Percentiles rank a stretch among this genome's conserved stretches.
Conservation (phyloP, 2,888 invertebrate genomes). For the Nemapogon koenigi region DNA sequence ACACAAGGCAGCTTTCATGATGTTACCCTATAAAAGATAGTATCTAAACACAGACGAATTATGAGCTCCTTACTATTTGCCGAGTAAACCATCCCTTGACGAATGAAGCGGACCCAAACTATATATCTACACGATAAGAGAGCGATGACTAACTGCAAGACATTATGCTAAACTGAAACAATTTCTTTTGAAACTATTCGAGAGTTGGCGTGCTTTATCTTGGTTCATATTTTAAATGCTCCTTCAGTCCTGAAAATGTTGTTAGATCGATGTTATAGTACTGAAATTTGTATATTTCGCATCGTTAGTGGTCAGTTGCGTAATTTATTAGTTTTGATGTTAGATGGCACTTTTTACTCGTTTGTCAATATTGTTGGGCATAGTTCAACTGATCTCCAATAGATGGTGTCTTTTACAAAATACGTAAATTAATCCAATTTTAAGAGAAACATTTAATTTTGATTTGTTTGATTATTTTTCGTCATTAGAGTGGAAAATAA, state of each 20-base stretch:
- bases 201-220: conserved; percentile 34
- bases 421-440: too few species aligned
- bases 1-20: conserved; percentile 7
- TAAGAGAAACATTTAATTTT: too few species aligned
- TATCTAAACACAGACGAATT: conserved; percentile 6
- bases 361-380: too few species aligned
- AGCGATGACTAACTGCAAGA: conserved; percentile 43
- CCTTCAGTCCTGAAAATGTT: neutral
- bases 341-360: too few species aligned
- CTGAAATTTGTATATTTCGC: too few species aligned
- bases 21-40: conserved; percentile 5
- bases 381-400: too few species aligned
- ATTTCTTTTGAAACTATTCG: conserved; percentile 47
- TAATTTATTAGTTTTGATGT: too few species aligned
- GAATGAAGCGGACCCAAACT: conserved; percentile 21
- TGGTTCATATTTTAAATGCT: conserved; percentile 34
- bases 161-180: conserved; percentile 42
- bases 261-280: too few species aligned
- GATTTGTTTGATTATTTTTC: too few species aligned
- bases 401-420: too few species aligned
- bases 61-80: conserved; percentile 10
- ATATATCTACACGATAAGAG: conserved; percentile 46
- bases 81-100: conserved; percentile 29
- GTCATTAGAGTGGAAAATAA: too few species aligned
- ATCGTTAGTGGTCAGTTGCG: too few species aligned